Evolutionary conservation across 1,140 invertebrate species (phyloP).

Genomic region (Caligus rogercresseyi): DNA sequence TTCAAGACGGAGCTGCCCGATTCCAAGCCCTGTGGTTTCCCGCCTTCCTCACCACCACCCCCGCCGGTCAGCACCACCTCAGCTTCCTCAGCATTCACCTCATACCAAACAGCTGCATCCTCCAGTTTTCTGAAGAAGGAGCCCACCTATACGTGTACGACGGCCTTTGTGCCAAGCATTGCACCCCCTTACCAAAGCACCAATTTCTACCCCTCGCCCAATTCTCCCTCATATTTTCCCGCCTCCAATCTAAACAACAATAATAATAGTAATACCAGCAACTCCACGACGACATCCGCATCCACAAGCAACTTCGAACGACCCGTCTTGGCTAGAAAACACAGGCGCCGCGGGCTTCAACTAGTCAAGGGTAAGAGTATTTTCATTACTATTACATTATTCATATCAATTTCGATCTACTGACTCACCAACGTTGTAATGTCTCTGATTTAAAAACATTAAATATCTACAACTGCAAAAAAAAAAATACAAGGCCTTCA

Average conservation of each 20-base stretch:
- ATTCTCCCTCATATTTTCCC: not conserved
- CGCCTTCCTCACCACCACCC: not conserved
- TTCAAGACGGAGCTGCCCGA: constrained; percentile 9
- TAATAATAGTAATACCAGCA: too few relatives aligned
- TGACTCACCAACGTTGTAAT: too few relatives aligned
- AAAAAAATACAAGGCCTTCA: too few relatives aligned
- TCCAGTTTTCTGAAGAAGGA: not conserved
- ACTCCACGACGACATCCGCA: not conserved
- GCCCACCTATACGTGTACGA: not conserved
- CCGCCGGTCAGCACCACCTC: not conserved
- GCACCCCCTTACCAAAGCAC: not conserved
- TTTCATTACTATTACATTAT: not conserved
- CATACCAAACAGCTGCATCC: not conserved
- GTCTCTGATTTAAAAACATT: too few relatives aligned
- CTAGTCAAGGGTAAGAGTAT: not conserved
- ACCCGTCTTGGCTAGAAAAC: not conserved
- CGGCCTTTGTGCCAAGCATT: not conserved
- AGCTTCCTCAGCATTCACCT: not conserved
- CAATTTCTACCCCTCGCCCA: not conserved
- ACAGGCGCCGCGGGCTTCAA: not conserved
- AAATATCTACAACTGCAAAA: too few relatives aligned
- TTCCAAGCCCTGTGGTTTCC: not conserved
- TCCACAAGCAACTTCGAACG: not conserved
- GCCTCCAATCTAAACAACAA: not conserved
- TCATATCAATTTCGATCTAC: too few relatives aligned